These are phyloP conservation scores for Anarhynchus alexandrinus DNA, from an alignment of 2,113 vertebrate species.

Conservation along the genomic window DNA sequence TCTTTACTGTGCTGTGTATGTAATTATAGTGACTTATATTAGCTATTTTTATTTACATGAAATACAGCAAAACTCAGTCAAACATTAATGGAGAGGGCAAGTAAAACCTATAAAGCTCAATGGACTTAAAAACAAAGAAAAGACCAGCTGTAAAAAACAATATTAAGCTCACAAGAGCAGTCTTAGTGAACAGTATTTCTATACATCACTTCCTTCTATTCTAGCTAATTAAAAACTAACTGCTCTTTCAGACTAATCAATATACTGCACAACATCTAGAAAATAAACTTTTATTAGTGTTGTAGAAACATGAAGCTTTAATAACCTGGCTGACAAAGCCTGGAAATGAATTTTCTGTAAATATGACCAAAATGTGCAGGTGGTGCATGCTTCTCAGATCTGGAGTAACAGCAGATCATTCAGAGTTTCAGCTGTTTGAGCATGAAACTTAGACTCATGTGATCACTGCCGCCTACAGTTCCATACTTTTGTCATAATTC, in stretches of 20 bases:
- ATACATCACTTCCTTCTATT: not conserved
- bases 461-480: not conserved
- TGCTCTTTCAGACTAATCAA: not conserved
- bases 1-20: not conserved
- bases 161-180: not conserved
- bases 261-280: not conserved
- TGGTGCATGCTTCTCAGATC: not conserved
- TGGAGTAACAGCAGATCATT: not conserved
- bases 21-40: not conserved
- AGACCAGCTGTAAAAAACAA: not conserved
- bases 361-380: not conserved
- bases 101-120: not conserved
- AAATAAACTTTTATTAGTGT: not conserved
- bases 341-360: not conserved
- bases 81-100: not conserved
- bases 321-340: not conserved
- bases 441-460: not conserved
- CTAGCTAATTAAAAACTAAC: not conserved
- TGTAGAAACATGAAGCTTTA: not conserved
- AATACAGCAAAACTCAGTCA: not conserved
- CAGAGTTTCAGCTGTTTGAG: not conserved
- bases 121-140: not conserved
- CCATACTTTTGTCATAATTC: not conserved
- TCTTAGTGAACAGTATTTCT: not conserved
- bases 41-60: not conserved